These are phyloP conservation scores for Oligia fasciuncula DNA, from an alignment of 2,888 invertebrate genomes.

Conservation along the genomic window DNA sequence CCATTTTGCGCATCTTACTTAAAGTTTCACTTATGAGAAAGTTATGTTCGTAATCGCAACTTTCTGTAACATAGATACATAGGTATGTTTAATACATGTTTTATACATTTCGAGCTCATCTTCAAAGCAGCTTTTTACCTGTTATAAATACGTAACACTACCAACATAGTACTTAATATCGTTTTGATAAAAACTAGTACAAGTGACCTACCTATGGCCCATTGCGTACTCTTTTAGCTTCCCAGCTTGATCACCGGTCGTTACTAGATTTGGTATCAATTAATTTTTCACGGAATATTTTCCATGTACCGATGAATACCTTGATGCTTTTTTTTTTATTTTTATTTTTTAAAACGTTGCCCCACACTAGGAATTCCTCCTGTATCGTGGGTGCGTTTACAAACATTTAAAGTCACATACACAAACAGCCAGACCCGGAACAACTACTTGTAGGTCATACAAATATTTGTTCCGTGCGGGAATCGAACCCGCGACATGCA, in stretches of 20 bases:
- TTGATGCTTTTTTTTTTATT: conserved; percentile 58
- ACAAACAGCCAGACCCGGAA: too few species aligned
- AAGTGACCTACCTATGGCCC: conserved; percentile 49
- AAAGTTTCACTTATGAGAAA: conserved; percentile 39
- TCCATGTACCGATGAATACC: conserved; percentile 51
- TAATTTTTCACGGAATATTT: conserved; percentile 68
- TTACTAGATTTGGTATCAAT: conserved; percentile 68
- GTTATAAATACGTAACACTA: conserved; percentile 9
- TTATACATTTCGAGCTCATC: conserved; percentile 24
- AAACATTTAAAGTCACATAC: too few species aligned
- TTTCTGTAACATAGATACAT: conserved; percentile 14
- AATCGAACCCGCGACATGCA: too few species aligned
- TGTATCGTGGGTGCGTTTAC: too few species aligned
- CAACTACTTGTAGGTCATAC: too few species aligned
- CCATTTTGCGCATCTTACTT: conserved; percentile 25
- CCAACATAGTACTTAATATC: conserved; percentile 24
- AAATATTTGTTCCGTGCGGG: too few species aligned
- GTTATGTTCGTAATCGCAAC: conserved; percentile 3
- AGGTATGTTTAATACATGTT: background rate
- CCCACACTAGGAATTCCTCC: too few species aligned
- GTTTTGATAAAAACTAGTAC: conserved; percentile 56
- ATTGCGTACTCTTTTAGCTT: conserved; percentile 39
- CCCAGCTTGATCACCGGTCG: conserved; percentile 47
- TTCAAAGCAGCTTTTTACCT: background rate
- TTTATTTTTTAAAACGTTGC: too few species aligned